phyloP scores from a whole-genome alignment of 2,888 invertebrate genomes.

The Noctua janthina region DNA sequence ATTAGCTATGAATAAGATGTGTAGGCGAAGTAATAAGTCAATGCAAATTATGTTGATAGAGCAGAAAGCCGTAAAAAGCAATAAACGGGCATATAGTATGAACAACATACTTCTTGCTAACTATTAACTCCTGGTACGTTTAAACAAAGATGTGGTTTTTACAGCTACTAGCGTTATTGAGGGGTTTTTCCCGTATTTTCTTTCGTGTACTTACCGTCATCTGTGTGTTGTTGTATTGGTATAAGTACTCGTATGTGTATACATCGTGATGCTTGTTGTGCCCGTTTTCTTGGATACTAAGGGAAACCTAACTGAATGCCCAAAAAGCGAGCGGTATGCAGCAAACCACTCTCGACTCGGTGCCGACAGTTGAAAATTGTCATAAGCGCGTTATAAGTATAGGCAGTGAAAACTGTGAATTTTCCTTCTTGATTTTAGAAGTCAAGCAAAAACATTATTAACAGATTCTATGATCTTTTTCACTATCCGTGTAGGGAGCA shows the following conservation, averaged over 20 bases:
- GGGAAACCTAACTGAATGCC: not conserved
- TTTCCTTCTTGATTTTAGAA: not conserved
- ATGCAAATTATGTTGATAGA: constrained; percentile 37
- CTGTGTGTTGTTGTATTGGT: not conserved
- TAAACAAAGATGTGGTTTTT: constrained; percentile 5
- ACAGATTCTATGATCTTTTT: not conserved
- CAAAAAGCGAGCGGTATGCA: not conserved
- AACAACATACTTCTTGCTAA: constrained; percentile 9
- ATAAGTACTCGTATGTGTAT: not conserved
- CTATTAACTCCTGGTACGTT: constrained; percentile 6
- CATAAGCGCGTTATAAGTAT: not conserved
- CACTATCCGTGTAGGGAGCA: not conserved
- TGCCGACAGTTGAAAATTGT: not conserved
- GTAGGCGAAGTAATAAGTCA: constrained; percentile 1
- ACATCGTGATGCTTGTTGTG: not conserved
- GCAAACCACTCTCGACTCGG: not conserved
- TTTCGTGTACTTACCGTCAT: not conserved
- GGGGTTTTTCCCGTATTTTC: not conserved
- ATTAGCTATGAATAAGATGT: constrained; percentile 27
- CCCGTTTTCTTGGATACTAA: not conserved
- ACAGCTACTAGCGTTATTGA: not conserved
- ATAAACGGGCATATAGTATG: constrained; percentile 29
- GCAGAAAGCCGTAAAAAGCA: constrained; percentile 5
- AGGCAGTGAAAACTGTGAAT: not conserved
- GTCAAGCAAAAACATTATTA: not conserved